Evolutionary conservation across 2,888 invertebrate species (phyloP).

Genomic region (Cyclophora punctaria): DNA sequence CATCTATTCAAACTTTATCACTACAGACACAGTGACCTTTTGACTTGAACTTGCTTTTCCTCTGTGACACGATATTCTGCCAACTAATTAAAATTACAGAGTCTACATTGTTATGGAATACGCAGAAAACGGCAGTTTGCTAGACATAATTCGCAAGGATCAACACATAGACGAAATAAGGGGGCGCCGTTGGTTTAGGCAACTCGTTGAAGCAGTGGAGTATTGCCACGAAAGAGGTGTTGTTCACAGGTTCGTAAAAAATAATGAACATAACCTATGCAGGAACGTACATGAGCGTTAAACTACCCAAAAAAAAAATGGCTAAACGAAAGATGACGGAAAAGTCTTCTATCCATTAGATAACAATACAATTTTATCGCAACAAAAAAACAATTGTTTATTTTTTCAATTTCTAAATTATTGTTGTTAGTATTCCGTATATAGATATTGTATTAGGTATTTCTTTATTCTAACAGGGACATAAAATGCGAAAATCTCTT

Average conservation of each 20-base stretch:
- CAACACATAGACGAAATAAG: conserved; percentile 80
- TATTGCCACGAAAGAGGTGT: conserved; percentile 87
- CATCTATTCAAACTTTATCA: no score
- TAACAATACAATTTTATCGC: background rate
- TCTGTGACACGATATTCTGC: no score
- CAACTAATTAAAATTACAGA: conserved; percentile 45
- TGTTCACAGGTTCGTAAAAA: conserved; percentile 79
- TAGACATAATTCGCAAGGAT: conserved; percentile 84
- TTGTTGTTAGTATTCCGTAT: background rate
- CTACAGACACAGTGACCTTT: no score
- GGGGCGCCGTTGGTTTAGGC: conserved; percentile 81
- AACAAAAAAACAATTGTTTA: background rate
- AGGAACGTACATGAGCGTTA: no score
- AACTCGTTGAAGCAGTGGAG: conserved; percentile 82
- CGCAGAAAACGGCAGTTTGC: conserved; percentile 85
- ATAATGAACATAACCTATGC: no score
- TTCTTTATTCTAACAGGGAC: conserved; percentile 67
- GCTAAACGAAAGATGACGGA: no score
- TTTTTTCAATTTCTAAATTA: background rate
- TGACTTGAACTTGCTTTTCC: no score
- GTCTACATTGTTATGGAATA: conserved; percentile 91
- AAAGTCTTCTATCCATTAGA: no score
- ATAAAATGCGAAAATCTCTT: conserved; percentile 89
- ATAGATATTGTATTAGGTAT: background rate
- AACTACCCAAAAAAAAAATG: no score